A percentile compares a stretch with the other conserved stretches of the same genome.
phyloP scores from a whole-genome alignment of 2,113 vertebrate genomes.

The Xiphorhynchus elegans region DNA sequence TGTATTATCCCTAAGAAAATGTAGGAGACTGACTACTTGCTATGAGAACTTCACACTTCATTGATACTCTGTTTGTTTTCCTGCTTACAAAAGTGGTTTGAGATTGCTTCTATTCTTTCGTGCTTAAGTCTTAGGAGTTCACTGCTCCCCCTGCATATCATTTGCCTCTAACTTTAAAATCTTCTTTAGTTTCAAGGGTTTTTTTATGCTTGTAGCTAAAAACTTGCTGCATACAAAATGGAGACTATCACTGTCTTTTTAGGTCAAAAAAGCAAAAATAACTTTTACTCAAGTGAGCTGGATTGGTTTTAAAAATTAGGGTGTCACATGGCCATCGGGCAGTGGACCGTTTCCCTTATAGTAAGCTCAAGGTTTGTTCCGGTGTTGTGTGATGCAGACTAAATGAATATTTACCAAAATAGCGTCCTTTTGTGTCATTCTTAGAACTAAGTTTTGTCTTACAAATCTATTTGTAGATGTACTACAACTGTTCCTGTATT shows the following conservation, averaged over 20 bases:
- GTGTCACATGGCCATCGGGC: background rate
- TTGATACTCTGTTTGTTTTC: background rate
- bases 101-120: background rate
- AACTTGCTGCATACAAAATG: background rate
- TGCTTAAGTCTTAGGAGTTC: background rate
- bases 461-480: constrained; percentile 51
- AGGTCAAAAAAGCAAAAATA: background rate
- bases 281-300: background rate
- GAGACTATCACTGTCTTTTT: background rate
- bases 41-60: background rate
- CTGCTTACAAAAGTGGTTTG: background rate
- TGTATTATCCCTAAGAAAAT: background rate
- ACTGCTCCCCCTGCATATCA: background rate
- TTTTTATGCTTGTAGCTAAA: background rate
- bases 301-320: background rate
- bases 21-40: background rate
- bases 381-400: background rate
- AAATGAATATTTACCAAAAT: background rate
- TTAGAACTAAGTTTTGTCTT: background rate
- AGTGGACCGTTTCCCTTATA: background rate
- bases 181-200: background rate
- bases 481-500: constrained; percentile 78
- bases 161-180: background rate
- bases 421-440: background rate
- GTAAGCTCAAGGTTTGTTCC: background rate